These are phyloP conservation scores for Mus spretus DNA, from an alignment of 2,797 vertebrate species.

Conservation along the genomic window DNA sequence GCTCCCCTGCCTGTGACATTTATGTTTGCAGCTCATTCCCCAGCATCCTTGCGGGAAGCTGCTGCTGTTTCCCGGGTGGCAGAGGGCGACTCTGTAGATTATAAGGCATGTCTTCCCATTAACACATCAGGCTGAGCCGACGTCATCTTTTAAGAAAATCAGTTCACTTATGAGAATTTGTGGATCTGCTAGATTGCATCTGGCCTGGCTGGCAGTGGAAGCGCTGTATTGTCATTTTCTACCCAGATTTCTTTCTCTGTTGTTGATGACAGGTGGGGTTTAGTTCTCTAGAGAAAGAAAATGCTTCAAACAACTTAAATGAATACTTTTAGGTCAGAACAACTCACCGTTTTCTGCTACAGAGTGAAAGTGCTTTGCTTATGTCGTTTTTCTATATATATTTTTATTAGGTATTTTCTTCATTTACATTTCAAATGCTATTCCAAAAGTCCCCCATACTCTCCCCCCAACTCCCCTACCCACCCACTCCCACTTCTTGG, in stretches of 20 bases:
- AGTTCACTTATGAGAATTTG: background rate
- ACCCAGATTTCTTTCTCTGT: background rate
- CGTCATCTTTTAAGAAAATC: constrained; percentile 9
- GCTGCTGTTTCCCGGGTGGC: background rate
- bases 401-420: no score
- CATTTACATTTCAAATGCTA: no score
- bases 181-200: background rate
- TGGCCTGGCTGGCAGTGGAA: background rate
- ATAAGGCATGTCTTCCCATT: constrained; percentile 37
- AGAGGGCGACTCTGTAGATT: background rate
- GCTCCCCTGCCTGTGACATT: constrained; percentile 38
- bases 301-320: constrained; percentile 10
- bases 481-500: no score
- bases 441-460: no score
- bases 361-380: constrained; percentile 55
- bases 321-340: constrained; percentile 17
- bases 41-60: constrained; percentile 37
- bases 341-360: constrained; percentile 32
- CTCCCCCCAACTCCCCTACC: no score
- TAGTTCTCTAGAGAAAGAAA: constrained; percentile 59
- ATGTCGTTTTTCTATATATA: no score
- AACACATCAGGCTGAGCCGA: background rate
- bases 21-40: constrained; percentile 24
- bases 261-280: constrained; percentile 19
- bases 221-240: background rate